A percentile compares a stretch with the other conserved stretches of the same genome.
phyloP scores from a whole-genome alignment of 2,113 vertebrate species.

The Pantherophis guttatus region DNA sequence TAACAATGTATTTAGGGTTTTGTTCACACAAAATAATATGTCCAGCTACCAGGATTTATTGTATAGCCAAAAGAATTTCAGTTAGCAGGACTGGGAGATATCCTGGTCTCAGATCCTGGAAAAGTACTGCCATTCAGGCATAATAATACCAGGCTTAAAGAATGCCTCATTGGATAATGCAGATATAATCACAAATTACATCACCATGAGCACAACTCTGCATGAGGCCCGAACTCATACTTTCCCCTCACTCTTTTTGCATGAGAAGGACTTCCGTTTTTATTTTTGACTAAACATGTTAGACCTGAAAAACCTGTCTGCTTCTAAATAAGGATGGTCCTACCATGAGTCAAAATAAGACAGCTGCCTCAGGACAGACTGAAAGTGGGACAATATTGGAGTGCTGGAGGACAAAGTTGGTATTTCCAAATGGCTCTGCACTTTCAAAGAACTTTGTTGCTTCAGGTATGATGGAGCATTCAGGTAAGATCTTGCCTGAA shows the following conservation, averaged over 20 bases:
- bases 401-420: background rate
- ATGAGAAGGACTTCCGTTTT: background rate
- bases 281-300: background rate
- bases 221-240: background rate
- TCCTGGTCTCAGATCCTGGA: background rate
- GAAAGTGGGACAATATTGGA: background rate
- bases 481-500: background rate
- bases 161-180: background rate
- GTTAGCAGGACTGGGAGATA: background rate
- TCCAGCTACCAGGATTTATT: background rate
- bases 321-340: background rate
- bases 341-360: background rate
- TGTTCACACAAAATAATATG: background rate
- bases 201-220: background rate
- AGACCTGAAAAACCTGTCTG: background rate
- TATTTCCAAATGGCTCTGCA: background rate
- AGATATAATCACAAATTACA: background rate
- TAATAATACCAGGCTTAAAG: background rate
- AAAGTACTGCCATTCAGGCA: background rate
- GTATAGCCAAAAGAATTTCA: background rate
- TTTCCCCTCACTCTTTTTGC: background rate
- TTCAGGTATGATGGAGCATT: background rate
- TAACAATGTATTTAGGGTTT: conserved; percentile 29
- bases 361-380: background rate
- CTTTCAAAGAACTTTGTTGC: background rate